These are phyloP conservation scores for Hypanus sabinus DNA, from an alignment of 2,113 vertebrate genomes.

Conservation along the genomic window DNA sequence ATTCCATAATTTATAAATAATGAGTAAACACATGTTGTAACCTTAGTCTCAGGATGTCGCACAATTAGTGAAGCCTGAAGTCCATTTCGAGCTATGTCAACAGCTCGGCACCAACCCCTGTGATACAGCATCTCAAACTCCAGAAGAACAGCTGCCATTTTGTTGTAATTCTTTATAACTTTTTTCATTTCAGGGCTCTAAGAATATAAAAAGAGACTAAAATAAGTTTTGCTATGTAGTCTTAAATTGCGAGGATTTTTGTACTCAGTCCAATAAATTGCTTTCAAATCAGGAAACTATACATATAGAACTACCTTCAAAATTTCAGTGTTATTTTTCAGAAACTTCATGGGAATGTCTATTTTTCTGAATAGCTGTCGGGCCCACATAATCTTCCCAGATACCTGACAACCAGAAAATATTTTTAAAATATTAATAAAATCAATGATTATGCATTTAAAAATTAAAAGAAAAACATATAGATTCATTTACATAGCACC, in stretches of 20 bases:
- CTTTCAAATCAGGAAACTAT: not conserved
- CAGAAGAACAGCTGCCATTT: conserved; percentile 60
- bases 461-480: not conserved
- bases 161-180: conserved; percentile 62
- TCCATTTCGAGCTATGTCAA: conserved; percentile 49
- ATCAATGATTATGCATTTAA: not conserved
- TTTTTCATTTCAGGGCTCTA: conserved; percentile 64
- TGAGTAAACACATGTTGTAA: conserved; percentile 40
- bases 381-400: conserved; percentile 70
- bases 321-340: conserved; percentile 61
- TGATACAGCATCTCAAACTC: conserved; percentile 67
- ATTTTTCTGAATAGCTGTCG: conserved; percentile 70
- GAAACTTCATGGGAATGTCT: conserved; percentile 63
- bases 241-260: not conserved
- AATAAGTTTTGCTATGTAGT: not conserved
- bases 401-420: conserved; percentile 51
- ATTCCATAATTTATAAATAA: not conserved
- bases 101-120: conserved; percentile 58
- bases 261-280: not conserved
- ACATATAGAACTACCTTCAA: conserved; percentile 53
- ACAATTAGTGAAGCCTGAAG: conserved; percentile 59
- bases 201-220: conserved; percentile 23
- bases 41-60: conserved; percentile 58
- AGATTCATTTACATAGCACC: not conserved
- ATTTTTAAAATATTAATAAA: not conserved